Evolutionary conservation across 2,113 vertebrate species (phyloP).

Genomic region (Sorex araneus): DNA sequence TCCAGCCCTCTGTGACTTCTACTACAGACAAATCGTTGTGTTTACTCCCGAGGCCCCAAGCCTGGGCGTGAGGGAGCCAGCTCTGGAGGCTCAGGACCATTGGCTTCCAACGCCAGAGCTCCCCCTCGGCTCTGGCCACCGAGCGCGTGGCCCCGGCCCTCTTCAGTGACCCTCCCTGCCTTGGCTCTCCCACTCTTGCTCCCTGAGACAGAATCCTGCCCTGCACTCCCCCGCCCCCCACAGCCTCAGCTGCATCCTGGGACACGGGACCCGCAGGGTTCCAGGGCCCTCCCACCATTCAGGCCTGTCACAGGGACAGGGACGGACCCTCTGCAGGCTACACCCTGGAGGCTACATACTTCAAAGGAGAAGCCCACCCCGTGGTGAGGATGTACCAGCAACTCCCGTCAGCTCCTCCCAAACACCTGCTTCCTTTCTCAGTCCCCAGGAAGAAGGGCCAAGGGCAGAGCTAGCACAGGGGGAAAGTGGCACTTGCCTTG

Average conservation of each 20-base stretch:
- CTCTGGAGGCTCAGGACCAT: neutral
- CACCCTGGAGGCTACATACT: neutral
- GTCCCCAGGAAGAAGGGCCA: neutral
- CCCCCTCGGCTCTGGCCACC: neutral
- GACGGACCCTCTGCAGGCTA: neutral
- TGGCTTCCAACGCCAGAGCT: slow-evolving; percentile 9
- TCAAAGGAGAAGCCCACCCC: neutral
- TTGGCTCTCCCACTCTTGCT: neutral
- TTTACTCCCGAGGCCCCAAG: neutral
- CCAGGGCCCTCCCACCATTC: neutral
- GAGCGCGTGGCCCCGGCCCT: neutral
- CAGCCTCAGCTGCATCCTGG: neutral
- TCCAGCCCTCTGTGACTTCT: too few species aligned
- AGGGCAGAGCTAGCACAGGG: neutral
- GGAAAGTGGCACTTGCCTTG: too few species aligned
- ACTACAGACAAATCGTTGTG: neutral
- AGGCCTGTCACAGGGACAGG: neutral
- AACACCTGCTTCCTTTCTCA: neutral
- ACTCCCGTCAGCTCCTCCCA: neutral
- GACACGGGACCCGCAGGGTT: neutral
- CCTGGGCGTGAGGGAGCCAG: slow-evolving; percentile 1
- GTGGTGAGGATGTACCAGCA: neutral
- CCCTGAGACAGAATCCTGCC: neutral
- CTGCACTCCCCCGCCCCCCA: neutral
- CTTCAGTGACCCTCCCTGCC: neutral